Conservation (phyloP, 1,140 invertebrate genomes). For the Calycopis cecrops region DNA sequence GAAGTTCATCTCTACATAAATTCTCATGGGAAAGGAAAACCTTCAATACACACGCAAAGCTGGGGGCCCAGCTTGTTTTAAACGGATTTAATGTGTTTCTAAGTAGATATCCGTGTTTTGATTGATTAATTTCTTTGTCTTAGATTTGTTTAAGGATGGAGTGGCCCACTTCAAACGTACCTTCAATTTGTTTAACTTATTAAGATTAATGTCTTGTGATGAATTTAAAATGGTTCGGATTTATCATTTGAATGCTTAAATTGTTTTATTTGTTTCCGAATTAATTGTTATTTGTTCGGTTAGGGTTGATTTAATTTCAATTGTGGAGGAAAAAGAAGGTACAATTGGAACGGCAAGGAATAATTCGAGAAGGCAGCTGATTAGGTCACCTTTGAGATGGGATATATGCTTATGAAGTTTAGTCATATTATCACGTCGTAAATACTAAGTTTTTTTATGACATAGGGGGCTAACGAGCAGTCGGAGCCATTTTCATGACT, state of each 20-base stretch:
- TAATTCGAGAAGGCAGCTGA: too few relatives aligned
- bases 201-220: slow-evolving; percentile 52
- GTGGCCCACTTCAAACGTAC: slow-evolving; percentile 28
- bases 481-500: too few relatives aligned
- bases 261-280: slow-evolving; percentile 7
- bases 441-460: too few relatives aligned
- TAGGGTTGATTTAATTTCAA: too few relatives aligned
- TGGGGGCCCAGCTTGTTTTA: neutral
- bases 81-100: slow-evolving; percentile 56
- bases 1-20: too few relatives aligned
- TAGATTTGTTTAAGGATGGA: slow-evolving; percentile 44
- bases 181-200: slow-evolving; percentile 62
- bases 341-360: too few relatives aligned
- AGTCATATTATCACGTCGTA: too few relatives aligned
- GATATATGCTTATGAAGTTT: too few relatives aligned
- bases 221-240: slow-evolving; percentile 11
- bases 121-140: slow-evolving; percentile 61
- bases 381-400: too few relatives aligned
- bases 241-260: slow-evolving; percentile 8
- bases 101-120: slow-evolving; percentile 65
- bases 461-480: too few relatives aligned
- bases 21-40: slow-evolving; percentile 1
- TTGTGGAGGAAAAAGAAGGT: too few relatives aligned
- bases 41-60: neutral
- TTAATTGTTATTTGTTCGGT: neutral